Conservation (phyloP, 37 sponge, comb jelly and placozoan genomes). For the Beroe forskalii region DNA sequence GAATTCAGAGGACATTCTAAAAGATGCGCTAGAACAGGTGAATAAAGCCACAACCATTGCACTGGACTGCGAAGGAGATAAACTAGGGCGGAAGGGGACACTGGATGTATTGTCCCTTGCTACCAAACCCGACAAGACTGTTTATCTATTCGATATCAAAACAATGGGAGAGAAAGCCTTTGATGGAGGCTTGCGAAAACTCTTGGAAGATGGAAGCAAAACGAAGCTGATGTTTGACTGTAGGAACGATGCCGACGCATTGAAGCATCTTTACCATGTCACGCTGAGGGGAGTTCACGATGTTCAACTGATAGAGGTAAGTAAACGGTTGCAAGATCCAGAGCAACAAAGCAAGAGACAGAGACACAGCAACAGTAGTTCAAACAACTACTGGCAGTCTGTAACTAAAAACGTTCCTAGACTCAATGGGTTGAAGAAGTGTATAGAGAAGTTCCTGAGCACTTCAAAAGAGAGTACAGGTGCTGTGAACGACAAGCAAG, state of each 20-base stretch:
- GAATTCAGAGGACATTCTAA: too few species aligned
- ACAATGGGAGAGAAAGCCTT: not conserved
- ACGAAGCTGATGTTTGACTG: not conserved
- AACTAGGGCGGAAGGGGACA: not conserved
- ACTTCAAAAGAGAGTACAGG: not conserved
- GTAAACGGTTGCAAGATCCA: not conserved
- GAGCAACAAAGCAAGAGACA: not conserved
- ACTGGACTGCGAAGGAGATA: not conserved
- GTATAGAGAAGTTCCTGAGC: not conserved
- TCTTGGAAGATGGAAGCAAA: not conserved
- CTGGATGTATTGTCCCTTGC: not conserved
- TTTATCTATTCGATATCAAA: not conserved
- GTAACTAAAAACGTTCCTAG: not conserved
- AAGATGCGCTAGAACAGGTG: not conserved
- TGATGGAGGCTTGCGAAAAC: not conserved
- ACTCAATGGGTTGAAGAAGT: not conserved
- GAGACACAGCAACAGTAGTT: not conserved
- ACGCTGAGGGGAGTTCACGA: not conserved
- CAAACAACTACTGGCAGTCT: not conserved
- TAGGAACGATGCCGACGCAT: not conserved
- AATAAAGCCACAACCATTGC: not conserved
- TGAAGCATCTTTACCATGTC: not conserved
- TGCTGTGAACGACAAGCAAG: not conserved
- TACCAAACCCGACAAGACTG: not conserved
- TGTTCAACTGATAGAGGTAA: not conserved